Conservation (phyloP, 2,888 invertebrate species). For the Cryptophagus acutangulus region DNA sequence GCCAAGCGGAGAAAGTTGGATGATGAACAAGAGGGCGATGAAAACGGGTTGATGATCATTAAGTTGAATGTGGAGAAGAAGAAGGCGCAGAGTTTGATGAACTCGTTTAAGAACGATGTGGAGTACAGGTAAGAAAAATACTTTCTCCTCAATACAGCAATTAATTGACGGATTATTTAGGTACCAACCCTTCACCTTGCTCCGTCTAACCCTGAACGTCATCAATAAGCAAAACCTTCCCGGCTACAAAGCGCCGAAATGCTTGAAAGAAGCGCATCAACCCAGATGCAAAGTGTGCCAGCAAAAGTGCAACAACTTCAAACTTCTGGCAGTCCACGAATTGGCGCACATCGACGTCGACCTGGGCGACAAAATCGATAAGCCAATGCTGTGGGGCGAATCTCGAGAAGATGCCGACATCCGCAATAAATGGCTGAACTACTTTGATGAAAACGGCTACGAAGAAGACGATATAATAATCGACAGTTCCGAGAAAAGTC, state of each 20-base stretch:
- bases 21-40: conserved; percentile 9
- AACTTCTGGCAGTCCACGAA: conserved; percentile 42
- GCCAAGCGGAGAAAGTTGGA: conserved; percentile 24
- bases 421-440: conserved; percentile 43
- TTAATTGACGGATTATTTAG: conserved; percentile 17
- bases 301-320: conserved; percentile 35
- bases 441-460: conserved; percentile 29
- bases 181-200: conserved; percentile 39
- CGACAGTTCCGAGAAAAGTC: conserved; percentile 21
- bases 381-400: conserved; percentile 36
- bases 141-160: neutral
- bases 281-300: conserved; percentile 41
- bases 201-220: conserved; percentile 36
- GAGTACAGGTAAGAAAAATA: conserved; percentile 25
- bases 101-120: conserved; percentile 27
- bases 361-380: conserved; percentile 40
- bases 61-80: conserved; percentile 6
- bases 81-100: conserved; percentile 10
- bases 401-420: conserved; percentile 33
- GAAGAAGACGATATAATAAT: conserved; percentile 29
- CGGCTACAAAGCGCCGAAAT: conserved; percentile 32
- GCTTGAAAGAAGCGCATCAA: conserved; percentile 24
- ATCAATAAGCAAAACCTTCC: conserved; percentile 40
- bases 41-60: conserved; percentile 13
- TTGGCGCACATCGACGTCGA: conserved; percentile 41